Conservation (phyloP, 1,140 invertebrate genomes). For the Teleopsis dalmanni region DNA sequence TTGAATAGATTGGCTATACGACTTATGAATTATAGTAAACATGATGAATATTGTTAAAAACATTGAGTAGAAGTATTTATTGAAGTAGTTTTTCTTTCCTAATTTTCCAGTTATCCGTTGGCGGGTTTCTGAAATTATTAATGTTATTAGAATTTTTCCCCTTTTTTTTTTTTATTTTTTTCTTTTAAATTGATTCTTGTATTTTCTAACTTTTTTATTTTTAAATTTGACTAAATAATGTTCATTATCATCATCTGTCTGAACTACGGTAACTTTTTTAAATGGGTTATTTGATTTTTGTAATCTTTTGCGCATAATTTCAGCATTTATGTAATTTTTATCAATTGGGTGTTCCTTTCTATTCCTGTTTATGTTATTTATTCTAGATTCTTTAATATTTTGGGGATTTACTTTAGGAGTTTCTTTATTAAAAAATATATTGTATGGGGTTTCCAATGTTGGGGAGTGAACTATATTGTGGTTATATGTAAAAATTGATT, state of each 20-base stretch:
- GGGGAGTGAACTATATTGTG: slow-evolving; percentile 1
- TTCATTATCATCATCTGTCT: neutral
- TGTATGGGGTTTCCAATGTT: neutral
- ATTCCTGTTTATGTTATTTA: slow-evolving; percentile 3
- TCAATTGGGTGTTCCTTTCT: neutral
- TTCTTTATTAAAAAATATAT: slow-evolving; percentile 4
- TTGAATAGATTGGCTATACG: no score
- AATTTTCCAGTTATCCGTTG: no score
- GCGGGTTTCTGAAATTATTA: no score
- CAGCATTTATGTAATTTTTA: neutral
- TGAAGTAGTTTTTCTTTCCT: no score
- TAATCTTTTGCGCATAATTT: neutral
- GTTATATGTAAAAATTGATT: slow-evolving; percentile 1
- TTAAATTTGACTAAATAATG: neutral
- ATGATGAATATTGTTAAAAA: no score
- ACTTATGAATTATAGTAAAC: no score
- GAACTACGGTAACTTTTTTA: neutral
- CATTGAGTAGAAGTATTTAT: no score
- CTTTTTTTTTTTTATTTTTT: no score
- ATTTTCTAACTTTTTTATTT: neutral
- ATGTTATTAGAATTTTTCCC: no score
- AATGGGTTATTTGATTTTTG: neutral
- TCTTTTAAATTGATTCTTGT: neutral
- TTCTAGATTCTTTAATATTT: slow-evolving; percentile 1
- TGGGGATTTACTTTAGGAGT: slow-evolving; percentile 1